These are phyloP conservation scores for Psittacula cyanocephala DNA, from an alignment of 2,113 vertebrate genomes.

Conservation along the genomic window DNA sequence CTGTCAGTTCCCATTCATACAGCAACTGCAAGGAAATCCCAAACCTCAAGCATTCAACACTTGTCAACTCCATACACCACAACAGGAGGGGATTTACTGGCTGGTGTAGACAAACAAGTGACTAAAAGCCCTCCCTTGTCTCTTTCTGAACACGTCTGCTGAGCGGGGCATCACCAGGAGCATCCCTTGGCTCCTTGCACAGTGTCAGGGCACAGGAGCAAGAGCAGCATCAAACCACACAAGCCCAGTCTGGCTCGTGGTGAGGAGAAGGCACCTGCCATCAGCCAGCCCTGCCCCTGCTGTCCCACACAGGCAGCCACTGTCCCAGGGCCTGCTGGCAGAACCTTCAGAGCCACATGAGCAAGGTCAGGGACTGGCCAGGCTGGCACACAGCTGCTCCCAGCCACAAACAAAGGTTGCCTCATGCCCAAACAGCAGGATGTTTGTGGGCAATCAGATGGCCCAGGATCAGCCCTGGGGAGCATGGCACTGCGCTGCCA, in stretches of 20 bases:
- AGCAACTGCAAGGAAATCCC: not conserved
- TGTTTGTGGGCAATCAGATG: not conserved
- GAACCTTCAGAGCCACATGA: slow-evolving; percentile 3
- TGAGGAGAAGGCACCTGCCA: not conserved
- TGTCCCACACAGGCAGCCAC: not conserved
- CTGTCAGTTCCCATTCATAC: not conserved
- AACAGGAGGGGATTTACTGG: not conserved
- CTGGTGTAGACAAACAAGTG: not conserved
- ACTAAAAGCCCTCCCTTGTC: not conserved
- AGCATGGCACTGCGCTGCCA: not conserved
- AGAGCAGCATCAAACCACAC: not conserved
- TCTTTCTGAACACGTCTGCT: not conserved
- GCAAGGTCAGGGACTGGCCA: not conserved
- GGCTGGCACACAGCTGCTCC: slow-evolving; percentile 39
- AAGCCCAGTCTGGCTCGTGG: fast-evolving
- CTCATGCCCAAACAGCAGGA: slow-evolving; percentile 45
- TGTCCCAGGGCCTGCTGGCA: not conserved
- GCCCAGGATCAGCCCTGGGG: not conserved
- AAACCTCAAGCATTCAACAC: fast-evolving
- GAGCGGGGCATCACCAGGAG: not conserved
- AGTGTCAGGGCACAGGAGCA: fast-evolving
- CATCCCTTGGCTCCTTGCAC: not conserved
- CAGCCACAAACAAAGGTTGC: not conserved
- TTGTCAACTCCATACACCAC: not conserved
- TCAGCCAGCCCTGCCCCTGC: not conserved